Evolutionary conservation across 2,888 invertebrate genomes (phyloP), one percentile per base, ranked within the genome.

Genomic region (Amphiduros pacificus): DNA sequence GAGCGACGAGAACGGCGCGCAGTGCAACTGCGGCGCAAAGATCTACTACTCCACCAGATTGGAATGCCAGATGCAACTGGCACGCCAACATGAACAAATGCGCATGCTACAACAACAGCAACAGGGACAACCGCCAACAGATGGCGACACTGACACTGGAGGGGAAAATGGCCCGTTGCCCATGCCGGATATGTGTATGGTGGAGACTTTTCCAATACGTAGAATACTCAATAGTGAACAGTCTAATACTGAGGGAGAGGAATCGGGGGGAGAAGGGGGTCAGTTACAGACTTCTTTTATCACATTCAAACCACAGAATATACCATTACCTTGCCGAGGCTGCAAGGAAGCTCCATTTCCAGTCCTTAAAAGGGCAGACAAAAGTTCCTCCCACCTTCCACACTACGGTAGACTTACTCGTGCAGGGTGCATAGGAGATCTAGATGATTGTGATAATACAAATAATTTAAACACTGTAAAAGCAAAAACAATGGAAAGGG

Each of bases 41-140:
- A 57, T 57, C 48, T 57, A 57, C 56, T 57, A 57, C 49, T 48
- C 56, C 31, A 48, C 56, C 22, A n/a, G 56, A 5, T n/a, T 57
- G 31, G 56, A 57, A 31, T 41, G 36, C 9, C 56, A 57, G 22
- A 24, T 36, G 14, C 56, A 57, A n/a, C 48, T 49, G 6, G 41
- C 29, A 22, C 48, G 48, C 20, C 55, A n/a, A n/a, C n/a, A n/a
- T n/a, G n/a, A n/a, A n/a, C n/a, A n/a, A n/a, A n/a, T n/a, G n/a
- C n/a, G n/a, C n/a, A n/a, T n/a, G n/a, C n/a, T n/a, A n/a, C 9
- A 36, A 9, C 36, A 36, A 36, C 36, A 17, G 17, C 36, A 36
- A 9, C 36, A 36, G 36, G 36, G 36, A 17, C 36, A 36, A 14
- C 36, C 36, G 9, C 36, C 36, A 36, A 9, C 9, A 11, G 32